Evolutionary conservation across 1,140 invertebrate species (phyloP).

Genomic region (Drosophila repleta): DNA sequence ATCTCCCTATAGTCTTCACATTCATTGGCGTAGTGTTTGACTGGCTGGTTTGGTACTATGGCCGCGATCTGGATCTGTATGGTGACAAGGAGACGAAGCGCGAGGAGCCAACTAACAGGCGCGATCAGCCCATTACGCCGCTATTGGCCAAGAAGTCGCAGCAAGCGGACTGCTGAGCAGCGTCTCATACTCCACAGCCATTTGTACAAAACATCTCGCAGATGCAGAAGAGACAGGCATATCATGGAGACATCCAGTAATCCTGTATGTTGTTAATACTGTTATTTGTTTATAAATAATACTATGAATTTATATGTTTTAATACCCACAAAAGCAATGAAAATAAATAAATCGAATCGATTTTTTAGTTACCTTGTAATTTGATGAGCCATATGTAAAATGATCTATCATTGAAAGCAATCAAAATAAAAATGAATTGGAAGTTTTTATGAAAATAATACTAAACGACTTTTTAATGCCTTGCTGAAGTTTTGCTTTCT

Average conservation of each 20-base stretch:
- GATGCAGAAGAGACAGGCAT: constrained; percentile 25
- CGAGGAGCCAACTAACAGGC: constrained; percentile 51
- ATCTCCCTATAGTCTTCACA: constrained; percentile 84
- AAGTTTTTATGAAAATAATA: too few relatives aligned
- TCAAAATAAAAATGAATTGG: too few relatives aligned
- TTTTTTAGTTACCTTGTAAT: background rate
- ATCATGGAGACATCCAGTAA: constrained; percentile 5
- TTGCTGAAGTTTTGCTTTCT: background rate
- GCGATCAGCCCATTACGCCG: constrained; percentile 68
- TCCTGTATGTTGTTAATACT: constrained; percentile 30
- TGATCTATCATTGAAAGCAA: background rate
- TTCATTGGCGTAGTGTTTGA: constrained; percentile 86
- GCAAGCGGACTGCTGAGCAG: constrained; percentile 34
- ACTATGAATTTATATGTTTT: constrained; percentile 66
- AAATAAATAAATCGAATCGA: constrained; percentile 12
- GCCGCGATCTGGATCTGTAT: constrained; percentile 86
- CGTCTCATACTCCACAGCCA: constrained; percentile 30
- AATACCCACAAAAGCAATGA: constrained; percentile 16
- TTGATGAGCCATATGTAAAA: background rate
- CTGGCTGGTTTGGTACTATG: constrained; percentile 85
- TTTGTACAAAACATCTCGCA: constrained; percentile 56
- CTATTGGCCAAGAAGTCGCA: constrained; percentile 61
- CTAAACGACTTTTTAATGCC: too few relatives aligned
- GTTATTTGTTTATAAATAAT: constrained; percentile 33
- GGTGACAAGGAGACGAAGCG: constrained; percentile 85